phyloP scores from a whole-genome alignment of 2,113 vertebrate species.

The Haplochromis vanheusdeni region DNA sequence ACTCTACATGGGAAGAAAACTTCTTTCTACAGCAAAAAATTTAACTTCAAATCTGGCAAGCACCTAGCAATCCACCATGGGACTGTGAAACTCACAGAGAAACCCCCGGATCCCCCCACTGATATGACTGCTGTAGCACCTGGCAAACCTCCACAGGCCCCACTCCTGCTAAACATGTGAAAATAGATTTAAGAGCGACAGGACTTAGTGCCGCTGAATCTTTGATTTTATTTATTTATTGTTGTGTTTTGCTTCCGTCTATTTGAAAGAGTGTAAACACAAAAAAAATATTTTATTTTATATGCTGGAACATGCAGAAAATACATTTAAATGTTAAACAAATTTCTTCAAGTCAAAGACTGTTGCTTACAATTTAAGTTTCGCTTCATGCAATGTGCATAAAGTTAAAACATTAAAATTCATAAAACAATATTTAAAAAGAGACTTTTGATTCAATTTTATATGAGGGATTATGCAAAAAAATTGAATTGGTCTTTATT shows the following conservation, averaged over 20 bases:
- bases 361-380: background rate
- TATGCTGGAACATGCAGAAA: background rate
- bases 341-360: background rate
- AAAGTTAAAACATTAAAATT: background rate
- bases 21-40: background rate
- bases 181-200: background rate
- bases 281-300: background rate
- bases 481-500: background rate
- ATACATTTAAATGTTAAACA: fast-evolving
- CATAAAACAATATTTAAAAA: background rate
- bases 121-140: background rate
- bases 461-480: background rate
- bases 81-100: background rate
- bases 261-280: background rate
- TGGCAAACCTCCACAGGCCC: fast-evolving
- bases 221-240: background rate
- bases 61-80: fast-evolving
- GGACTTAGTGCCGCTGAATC: background rate
- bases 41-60: background rate
- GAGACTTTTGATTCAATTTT: background rate
- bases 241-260: fast-evolving
- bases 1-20: background rate
- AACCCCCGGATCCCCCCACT: background rate
- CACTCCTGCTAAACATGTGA: background rate
- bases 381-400: fast-evolving